These are phyloP conservation scores for Gopherus evgoodei DNA, from an alignment of 2,113 vertebrate genomes.

Conservation along the genomic window DNA sequence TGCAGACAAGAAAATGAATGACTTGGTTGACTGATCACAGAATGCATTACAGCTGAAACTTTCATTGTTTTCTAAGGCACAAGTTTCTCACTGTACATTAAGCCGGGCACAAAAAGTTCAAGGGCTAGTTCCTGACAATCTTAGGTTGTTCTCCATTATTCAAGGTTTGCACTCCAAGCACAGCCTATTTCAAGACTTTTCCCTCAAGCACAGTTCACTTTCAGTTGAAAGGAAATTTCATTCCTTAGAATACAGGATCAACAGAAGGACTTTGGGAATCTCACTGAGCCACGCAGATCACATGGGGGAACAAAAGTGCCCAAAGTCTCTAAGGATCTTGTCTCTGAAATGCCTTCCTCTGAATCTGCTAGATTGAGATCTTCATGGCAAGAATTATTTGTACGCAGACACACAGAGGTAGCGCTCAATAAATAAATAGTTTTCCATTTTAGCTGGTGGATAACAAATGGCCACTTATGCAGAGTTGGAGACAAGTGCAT, in stretches of 20 bases:
- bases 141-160: not conserved
- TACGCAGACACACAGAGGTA: not conserved
- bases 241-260: not conserved
- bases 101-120: not conserved
- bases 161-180: not conserved
- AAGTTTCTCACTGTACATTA: not conserved
- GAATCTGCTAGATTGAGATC: not conserved
- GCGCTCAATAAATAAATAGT: not conserved
- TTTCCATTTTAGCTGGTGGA: not conserved
- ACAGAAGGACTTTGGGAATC: not conserved
- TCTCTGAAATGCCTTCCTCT: not conserved
- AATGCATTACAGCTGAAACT: not conserved
- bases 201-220: not conserved
- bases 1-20: fast-evolving
- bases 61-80: not conserved
- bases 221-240: not conserved
- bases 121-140: not conserved
- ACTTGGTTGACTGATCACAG: fast-evolving
- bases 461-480: not conserved
- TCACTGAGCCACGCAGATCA: not conserved
- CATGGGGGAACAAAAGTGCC: not conserved
- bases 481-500: not conserved
- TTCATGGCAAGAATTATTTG: not conserved
- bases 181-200: not conserved
- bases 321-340: not conserved